Evolutionary conservation across 1,140 invertebrate species (phyloP).

Genomic region (Cydia splendana): DNA sequence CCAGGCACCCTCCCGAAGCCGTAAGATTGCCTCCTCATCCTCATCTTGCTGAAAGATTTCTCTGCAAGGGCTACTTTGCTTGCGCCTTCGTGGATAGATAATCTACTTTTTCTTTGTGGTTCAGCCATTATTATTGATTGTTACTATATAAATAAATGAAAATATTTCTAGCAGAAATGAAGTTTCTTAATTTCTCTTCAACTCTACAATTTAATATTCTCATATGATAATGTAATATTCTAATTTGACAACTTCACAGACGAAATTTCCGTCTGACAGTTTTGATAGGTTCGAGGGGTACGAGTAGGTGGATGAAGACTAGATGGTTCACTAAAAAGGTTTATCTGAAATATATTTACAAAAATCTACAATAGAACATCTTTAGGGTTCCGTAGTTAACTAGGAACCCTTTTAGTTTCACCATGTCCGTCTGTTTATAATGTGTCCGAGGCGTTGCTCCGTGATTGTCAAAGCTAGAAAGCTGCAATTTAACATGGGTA

Average conservation of each 20-base stretch:
- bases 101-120: constrained; percentile 46
- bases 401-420: too few species aligned
- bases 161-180: neutral
- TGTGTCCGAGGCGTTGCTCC: too few species aligned
- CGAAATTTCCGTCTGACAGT: neutral
- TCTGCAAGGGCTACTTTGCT: constrained; percentile 42
- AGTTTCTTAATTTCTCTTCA: neutral
- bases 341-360: neutral
- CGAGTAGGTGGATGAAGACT: neutral
- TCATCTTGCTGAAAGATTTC: constrained; percentile 59
- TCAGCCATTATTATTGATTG: constrained; percentile 40
- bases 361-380: too few species aligned
- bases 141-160: neutral
- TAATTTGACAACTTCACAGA: neutral
- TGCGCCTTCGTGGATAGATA: constrained; percentile 46
- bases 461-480: too few species aligned
- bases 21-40: constrained; percentile 54
- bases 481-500: too few species aligned
- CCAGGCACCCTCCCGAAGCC: constrained; percentile 63
- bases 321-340: neutral
- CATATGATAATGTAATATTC: neutral
- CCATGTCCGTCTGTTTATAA: too few species aligned
- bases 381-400: too few species aligned
- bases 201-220: neutral
- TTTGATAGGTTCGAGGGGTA: neutral